Base-by-base conservation (phyloP, 2,113 vertebrate genomes). In the Oceanites oceanicus region DNA sequence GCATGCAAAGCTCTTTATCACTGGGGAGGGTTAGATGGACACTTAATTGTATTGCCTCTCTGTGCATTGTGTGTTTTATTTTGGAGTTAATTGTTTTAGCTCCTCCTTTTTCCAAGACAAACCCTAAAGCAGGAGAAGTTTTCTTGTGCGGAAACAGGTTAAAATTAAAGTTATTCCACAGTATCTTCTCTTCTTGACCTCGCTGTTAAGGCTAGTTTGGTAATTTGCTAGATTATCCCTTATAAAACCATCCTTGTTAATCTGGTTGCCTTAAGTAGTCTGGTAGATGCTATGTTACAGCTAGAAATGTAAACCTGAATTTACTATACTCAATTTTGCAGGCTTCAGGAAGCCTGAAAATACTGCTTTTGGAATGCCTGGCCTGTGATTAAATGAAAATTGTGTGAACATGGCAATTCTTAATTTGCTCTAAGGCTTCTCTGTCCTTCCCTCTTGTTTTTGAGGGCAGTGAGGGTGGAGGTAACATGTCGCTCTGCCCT, bases 161-260 rank as follows among this genome's bases (percentile, higher is more conserved):
- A 63, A 78, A 87, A 56, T 55, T 62, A 4, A 61, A 53, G 44
- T 66, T 66, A 53, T 26, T 88, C 27, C 23, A 10, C 19, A 8
- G 6, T 49, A 15, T n/a, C 19, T 38, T 95, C 10, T 85, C 58
- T 36, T 65, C 17, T 34, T 83, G 75, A 70, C 38, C 36, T 83
- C 4, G 2, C 1, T 45, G 36, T 84, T 65, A 36, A 71, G 42
- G 26, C 38, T 77, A 11, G 12, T 81, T 86, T 74, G 52, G 42
- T 80, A 47, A 74, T 90, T 96, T 96, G 47, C 11, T 81, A 86
- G 55, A 56, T 84, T 73, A 81, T 67, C 56, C 42, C 47, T 91
- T 86, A 45, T 74, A 95, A 93, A 92, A 72, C 89, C 83, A 94
- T 32, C 93, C 90, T 87, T 90, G 90, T 90, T 94, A 81, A 76